These are phyloP conservation scores for Hydraecia micacea DNA, from an alignment of 2,888 invertebrate genomes.

Conservation along the genomic window DNA sequence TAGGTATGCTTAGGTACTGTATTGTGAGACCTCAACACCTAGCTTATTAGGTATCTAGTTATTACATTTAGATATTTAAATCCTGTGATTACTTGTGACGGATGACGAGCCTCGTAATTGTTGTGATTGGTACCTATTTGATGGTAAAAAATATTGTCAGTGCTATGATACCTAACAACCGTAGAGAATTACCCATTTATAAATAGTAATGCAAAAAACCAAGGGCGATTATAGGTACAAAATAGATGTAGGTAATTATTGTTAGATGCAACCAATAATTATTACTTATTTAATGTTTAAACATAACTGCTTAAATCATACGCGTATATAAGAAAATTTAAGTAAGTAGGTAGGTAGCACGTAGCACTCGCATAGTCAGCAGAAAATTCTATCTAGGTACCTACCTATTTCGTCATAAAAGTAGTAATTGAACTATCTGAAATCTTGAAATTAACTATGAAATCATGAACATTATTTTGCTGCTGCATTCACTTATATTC, in stretches of 20 bases:
- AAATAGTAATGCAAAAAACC: conserved; percentile 24
- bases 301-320: background rate
- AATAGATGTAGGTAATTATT: background rate
- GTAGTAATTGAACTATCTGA: background rate
- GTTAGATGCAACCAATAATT: background rate
- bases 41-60: background rate
- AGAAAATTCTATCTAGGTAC: too few relatives aligned
- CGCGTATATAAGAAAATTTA: background rate
- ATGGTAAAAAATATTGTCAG: conserved; percentile 38
- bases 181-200: conserved; percentile 49
- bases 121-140: conserved; percentile 18
- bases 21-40: background rate
- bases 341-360: too few relatives aligned
- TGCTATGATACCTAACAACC: conserved; percentile 37
- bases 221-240: conserved; percentile 29
- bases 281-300: background rate
- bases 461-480: background rate
- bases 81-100: conserved; percentile 8
- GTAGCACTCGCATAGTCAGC: background rate
- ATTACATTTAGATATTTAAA: background rate
- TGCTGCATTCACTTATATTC: background rate
- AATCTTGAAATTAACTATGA: background rate
- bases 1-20: background rate
- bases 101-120: conserved; percentile 27
- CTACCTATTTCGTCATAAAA: background rate